Base-by-base conservation (phyloP, 2,113 vertebrate genomes). In the Pyxicephalus adspersus region DNA sequence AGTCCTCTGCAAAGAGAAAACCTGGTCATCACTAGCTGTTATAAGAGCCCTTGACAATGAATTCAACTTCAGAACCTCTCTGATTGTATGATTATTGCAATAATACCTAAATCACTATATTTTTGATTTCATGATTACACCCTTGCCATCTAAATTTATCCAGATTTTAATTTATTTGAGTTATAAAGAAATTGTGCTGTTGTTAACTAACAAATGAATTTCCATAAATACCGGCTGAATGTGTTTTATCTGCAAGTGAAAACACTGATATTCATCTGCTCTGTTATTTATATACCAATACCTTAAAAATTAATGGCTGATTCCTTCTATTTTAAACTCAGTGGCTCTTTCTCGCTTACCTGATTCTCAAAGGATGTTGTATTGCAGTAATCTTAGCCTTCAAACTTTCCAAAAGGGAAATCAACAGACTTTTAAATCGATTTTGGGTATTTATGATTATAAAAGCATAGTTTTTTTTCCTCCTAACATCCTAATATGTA, bases 1-100 rank as follows among this genome's bases (percentile, higher is more conserved):
- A 98, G 93, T 55, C 92, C 90, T 90, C 98, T 98, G 90, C 29
- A 87, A 85, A 83, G 79, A 55, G 87, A 13, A 83, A 66, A 18
- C 13, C 34, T 63, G 2, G 11, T 64, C 29, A 58, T 22, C 38
- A n/a, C 29, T 15, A 4, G n/a, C 0, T 2, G 54, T 5, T 31
- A 65, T 20, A 65, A 76, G 26, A 19, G n/a, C 23, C 25, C 34
- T 63, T 76, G 17, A 63, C 45, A 45, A 76, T 20, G 20, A 34
- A 76, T 63, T 76, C 9, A 63, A 51, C 54, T 45, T 65, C 19
- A 65, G 28, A 63, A 17, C 29, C 18, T 25, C 15, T 76, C 8
- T 26, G 16, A 38, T 18, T 50, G n/a, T 25, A 22, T 16, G 22
- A 75, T 45, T 16, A 75, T 22, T 63, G 31, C 73, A 51, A 76